Base-by-base conservation (phyloP, 2,113 vertebrate genomes). In the Tenebrosternarchus preto region DNA sequence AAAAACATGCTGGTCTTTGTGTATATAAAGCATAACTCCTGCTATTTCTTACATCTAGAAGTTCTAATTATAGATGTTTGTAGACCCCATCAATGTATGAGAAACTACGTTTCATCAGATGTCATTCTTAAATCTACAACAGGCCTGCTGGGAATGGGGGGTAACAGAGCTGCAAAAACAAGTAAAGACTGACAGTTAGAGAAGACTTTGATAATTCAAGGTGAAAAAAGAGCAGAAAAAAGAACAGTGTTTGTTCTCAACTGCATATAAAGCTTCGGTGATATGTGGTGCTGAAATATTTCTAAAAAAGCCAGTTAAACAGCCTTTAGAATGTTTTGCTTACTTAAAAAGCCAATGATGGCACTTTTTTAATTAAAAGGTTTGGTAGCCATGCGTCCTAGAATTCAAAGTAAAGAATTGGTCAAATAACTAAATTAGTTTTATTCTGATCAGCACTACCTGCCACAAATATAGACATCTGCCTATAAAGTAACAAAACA, bases 131-230 rank as follows among this genome's bases (percentile, higher is more conserved):
- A 63, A 25, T 46, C 59, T 50, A 12, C 2, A 50, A 46, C 7
- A 63, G 6, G 1, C 29, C 31, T n/a, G 17, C 27, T 76, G 39
- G 22, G 15, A 43, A 39, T 61, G n/a, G 31, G 4, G 12, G 19
- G 60, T 60, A 59, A 2, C 55, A 60, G n/a, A 75, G 60, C 33
- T 75, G 29, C 53, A 8, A 17, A n/a, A 56, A 56, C 20, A 16
- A 36, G 53, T 33, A 73, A 73, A 73, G 29, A 36, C 29, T 57
- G 19, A 73, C 3, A 27, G n/a, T 73, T 56, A 33, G 55, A 59
- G 12, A 72, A 73, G 3, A 19, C 29, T 73, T 73, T 57, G 53
- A 36, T 29, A 73, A 73, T 12, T 57, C 27, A 73, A 73, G 27
- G 43, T 56, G 24, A 31, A 25, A 4, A n/a, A 72, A 53, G n/a